A percentile compares a stretch with the other conserved stretches of the same genome.
phyloP scores from a whole-genome alignment of 1,140 invertebrate genomes.

The Cherax quadricarinatus region DNA sequence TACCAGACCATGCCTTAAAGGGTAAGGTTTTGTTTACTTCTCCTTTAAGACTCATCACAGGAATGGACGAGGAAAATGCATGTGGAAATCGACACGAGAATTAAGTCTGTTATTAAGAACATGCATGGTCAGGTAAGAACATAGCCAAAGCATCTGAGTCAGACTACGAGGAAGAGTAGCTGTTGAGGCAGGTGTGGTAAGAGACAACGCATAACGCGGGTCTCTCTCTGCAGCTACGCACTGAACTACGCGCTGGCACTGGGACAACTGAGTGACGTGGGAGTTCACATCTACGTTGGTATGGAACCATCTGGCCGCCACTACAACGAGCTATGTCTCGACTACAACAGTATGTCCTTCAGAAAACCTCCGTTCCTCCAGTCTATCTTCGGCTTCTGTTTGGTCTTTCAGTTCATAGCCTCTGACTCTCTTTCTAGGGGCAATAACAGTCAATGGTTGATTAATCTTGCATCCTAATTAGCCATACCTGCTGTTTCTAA shows the following conservation, averaged over 20 bases:
- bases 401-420: neutral
- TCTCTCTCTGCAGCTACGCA: slow-evolving; percentile 85
- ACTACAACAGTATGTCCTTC: slow-evolving; percentile 86
- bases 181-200: neutral
- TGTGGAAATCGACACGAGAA: neutral
- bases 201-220: slow-evolving; percentile 23
- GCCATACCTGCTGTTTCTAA: no score
- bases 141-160: neutral
- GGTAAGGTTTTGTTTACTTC: neutral
- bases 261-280: slow-evolving; percentile 91
- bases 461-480: neutral
- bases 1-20: neutral
- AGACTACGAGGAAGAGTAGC: neutral
- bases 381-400: neutral
- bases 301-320: slow-evolving; percentile 96
- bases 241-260: slow-evolving; percentile 96
- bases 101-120: neutral
- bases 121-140: neutral
- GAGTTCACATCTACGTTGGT: slow-evolving; percentile 89
- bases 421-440: neutral
- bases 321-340: slow-evolving; percentile 96
- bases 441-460: neutral
- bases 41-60: neutral
- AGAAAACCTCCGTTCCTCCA: neutral
- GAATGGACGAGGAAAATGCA: neutral